phyloP scores from a whole-genome alignment of 1,140 invertebrate species.

The Drosophila teissieri region DNA sequence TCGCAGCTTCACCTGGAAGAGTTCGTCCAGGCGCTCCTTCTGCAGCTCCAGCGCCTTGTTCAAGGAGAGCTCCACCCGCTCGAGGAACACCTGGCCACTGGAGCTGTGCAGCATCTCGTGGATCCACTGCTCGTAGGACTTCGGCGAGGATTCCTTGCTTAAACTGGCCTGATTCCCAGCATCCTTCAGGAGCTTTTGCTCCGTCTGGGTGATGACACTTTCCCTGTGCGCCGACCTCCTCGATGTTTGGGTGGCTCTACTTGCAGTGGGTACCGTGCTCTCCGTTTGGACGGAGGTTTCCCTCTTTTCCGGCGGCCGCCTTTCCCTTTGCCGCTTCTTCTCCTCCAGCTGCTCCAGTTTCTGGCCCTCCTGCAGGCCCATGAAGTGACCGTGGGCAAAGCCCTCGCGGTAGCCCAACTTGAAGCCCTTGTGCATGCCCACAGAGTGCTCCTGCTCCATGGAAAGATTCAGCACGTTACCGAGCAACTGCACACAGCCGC shows the following conservation, averaged over 20 bases:
- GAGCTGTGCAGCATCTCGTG: constrained; percentile 69
- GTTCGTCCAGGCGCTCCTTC: constrained; percentile 53
- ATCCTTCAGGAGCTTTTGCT: neutral
- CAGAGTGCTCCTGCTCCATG: constrained; percentile 67
- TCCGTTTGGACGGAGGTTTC: neutral
- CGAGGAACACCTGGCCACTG: constrained; percentile 70
- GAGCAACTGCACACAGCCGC: constrained; percentile 44
- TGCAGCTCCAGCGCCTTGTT: constrained; percentile 70
- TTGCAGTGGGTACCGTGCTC: neutral
- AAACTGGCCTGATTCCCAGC: neutral
- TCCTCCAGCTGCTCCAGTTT: constrained; percentile 10
- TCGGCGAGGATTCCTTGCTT: neutral
- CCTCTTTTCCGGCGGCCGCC: neutral
- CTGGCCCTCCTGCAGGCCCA: constrained; percentile 61
- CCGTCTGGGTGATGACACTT: constrained; percentile 3
- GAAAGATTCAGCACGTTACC: constrained; percentile 62
- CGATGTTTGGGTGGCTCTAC: neutral
- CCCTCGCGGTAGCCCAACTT: constrained; percentile 62
- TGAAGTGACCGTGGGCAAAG: constrained; percentile 62
- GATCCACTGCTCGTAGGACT: constrained; percentile 71
- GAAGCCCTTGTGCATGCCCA: constrained; percentile 60
- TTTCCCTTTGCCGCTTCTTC: neutral
- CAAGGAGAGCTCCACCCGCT: constrained; percentile 72
- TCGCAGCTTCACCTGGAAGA: constrained; percentile 62
- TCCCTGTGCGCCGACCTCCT: neutral